Evolutionary conservation across 2,888 invertebrate genomes (phyloP).

Genomic region (Rhamphomyia laevipes): DNA sequence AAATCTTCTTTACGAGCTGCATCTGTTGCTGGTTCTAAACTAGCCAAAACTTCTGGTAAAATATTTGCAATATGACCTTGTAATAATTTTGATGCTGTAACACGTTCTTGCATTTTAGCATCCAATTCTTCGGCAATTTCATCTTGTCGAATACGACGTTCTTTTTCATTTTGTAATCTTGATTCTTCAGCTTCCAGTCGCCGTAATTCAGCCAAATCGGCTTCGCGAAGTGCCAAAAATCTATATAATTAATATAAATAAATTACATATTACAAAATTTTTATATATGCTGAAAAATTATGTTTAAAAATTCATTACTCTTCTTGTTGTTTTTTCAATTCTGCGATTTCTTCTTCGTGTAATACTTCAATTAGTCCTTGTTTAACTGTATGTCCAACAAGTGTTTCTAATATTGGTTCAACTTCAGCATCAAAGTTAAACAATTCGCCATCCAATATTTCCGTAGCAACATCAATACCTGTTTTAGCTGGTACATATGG

Average conservation of each 20-base stretch:
- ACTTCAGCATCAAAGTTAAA: slow-evolving; percentile 90
- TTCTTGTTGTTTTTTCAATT: slow-evolving; percentile 56
- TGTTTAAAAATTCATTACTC: slow-evolving; percentile 23
- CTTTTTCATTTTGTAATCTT: slow-evolving; percentile 57
- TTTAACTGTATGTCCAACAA: slow-evolving; percentile 82
- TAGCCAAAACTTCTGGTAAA: slow-evolving; percentile 71
- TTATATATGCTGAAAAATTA: no score
- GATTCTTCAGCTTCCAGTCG: slow-evolving; percentile 70
- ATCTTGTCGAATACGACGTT: slow-evolving; percentile 60
- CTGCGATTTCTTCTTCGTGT: slow-evolving; percentile 83
- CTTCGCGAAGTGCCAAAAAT: slow-evolving; percentile 49
- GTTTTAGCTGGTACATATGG: slow-evolving; percentile 65
- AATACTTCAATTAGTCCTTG: slow-evolving; percentile 81
- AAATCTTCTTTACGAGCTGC: slow-evolving; percentile 43
- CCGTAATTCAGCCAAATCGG: slow-evolving; percentile 70
- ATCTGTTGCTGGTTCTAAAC: slow-evolving; percentile 43
- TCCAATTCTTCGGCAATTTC: slow-evolving; percentile 51
- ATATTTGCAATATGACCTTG: slow-evolving; percentile 80
- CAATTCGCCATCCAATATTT: slow-evolving; percentile 84
- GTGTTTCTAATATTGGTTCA: slow-evolving; percentile 74
- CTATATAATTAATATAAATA: slow-evolving; percentile 14
- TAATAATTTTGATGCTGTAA: slow-evolving; percentile 70
- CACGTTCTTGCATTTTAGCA: slow-evolving; percentile 65
- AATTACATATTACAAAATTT: not conserved
- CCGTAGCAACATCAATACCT: slow-evolving; percentile 70